Evolutionary conservation across 1,140 invertebrate genomes (phyloP).

Genomic region (Brachionus paranguensis): DNA sequence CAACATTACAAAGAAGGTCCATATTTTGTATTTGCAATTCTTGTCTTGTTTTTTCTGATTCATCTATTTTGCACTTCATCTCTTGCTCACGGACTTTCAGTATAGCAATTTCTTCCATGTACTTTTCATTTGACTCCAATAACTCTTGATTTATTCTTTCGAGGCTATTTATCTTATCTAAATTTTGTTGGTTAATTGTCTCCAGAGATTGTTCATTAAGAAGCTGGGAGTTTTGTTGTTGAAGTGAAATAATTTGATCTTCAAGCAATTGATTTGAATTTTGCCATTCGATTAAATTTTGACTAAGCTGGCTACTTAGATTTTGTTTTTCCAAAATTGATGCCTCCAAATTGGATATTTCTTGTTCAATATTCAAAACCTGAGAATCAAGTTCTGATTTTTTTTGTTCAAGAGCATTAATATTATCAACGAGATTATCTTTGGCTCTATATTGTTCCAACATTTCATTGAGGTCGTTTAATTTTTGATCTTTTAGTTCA

Average conservation of each 20-base stretch:
- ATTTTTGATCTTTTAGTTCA: too few species aligned
- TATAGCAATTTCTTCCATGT: background rate
- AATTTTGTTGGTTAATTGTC: too few species aligned
- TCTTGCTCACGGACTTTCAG: background rate
- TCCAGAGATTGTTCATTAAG: background rate
- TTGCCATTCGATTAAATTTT: slow-evolving; percentile 24
- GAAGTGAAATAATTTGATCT: background rate
- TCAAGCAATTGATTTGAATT: background rate
- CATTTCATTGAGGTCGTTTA: too few species aligned
- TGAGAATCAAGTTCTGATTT: too few species aligned
- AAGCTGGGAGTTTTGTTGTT: background rate
- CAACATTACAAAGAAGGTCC: slow-evolving; percentile 12
- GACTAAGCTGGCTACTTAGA: background rate
- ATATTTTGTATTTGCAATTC: slow-evolving; percentile 3
- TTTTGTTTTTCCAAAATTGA: background rate
- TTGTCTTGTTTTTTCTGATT: background rate
- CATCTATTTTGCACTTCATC: background rate
- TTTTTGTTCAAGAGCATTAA: too few species aligned
- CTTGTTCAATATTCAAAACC: background rate
- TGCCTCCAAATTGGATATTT: background rate
- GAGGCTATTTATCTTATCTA: background rate
- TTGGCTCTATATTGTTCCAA: too few species aligned
- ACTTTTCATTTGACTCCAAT: background rate
- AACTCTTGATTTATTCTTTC: background rate
- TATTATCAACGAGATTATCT: too few species aligned